phyloP scores from a whole-genome alignment of 2,888 invertebrate genomes.

The Drosophila cracens region DNA sequence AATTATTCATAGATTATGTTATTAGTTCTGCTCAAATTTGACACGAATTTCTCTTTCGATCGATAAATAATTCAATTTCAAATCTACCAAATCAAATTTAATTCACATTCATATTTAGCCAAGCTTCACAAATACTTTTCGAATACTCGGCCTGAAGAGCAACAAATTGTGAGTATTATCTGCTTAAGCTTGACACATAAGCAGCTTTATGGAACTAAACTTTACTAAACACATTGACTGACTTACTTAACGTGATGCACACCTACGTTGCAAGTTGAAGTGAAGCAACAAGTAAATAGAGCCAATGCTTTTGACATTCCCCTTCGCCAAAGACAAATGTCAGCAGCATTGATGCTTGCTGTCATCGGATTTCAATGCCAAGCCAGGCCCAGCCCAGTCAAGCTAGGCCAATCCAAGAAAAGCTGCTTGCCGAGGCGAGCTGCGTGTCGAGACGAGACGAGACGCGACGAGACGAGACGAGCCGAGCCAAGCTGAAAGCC shows the following conservation, averaged over 20 bases:
- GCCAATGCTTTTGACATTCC: not conserved
- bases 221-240: too few species aligned
- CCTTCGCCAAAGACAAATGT: constrained; percentile 43
- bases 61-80: not conserved
- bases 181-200: not conserved
- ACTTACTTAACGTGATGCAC: not conserved
- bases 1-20: not conserved
- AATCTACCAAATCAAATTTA: not conserved
- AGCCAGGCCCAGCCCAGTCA: constrained; percentile 8
- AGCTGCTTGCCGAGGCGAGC: not conserved
- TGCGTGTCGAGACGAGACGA: not conserved
- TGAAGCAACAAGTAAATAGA: not conserved
- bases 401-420: not conserved
- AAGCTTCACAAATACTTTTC: not conserved
- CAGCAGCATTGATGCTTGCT: constrained; percentile 60
- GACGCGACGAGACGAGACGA: not conserved
- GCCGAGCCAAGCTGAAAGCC: not conserved
- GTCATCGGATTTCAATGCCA: constrained; percentile 54
- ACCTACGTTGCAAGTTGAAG: not conserved
- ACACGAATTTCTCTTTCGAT: not conserved
- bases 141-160: too few species aligned
- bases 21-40: not conserved
- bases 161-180: not conserved
- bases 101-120: not conserved
- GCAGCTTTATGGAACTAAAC: not conserved